Evolutionary conservation across 2,797 vertebrate species (phyloP), one percentile per base, ranked within the genome.

Genomic region (Lithobates pipiens): DNA sequence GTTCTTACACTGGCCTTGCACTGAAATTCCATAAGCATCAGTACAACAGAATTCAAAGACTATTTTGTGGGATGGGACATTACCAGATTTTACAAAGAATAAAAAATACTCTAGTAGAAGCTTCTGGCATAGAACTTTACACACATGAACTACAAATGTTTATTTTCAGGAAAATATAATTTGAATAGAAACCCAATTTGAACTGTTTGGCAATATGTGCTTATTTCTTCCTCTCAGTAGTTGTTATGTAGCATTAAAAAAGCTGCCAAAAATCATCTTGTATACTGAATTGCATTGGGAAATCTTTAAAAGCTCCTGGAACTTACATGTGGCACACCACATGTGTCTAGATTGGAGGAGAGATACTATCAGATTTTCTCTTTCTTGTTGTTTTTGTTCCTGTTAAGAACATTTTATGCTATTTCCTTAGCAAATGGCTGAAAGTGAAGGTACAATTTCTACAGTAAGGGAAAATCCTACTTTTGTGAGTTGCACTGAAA

Each of bases 1-100:
- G 68, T 71, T 44, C 18, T 63, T 80, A 65, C 25, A 10, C 32
- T 80, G 54, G 54, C 54, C 54, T 82, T 74, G 54, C 36, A 77
- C 84, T 82, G 80, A 65, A 21, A 82, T 70, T 21, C 39, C 25
- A 27, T 16, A 72, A 36, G 39, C 29, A 39, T 63, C 36, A 76
- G 42, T 25, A 39, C 10, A 44, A 70, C 15, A 42, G 2, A 39
- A 46, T 74, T 27, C 36, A 82, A 67, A 27, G 65, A 23, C 21
- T 42, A 32, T 73, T 27, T 72, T 67, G 50, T 34, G 44, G 34
- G 29, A 80, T 27, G 65, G 71, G 63, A 50, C 32, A 63, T 46
- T 72, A 42, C 36, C 32, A 39, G 75, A 29, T 46, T 36, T 39
- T 25, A 10, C 57, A 65, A 2, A 65, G n/a, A 25, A 1, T 36